Conservation (phyloP, 2,797 vertebrate species). For the Anableps anableps region DNA sequence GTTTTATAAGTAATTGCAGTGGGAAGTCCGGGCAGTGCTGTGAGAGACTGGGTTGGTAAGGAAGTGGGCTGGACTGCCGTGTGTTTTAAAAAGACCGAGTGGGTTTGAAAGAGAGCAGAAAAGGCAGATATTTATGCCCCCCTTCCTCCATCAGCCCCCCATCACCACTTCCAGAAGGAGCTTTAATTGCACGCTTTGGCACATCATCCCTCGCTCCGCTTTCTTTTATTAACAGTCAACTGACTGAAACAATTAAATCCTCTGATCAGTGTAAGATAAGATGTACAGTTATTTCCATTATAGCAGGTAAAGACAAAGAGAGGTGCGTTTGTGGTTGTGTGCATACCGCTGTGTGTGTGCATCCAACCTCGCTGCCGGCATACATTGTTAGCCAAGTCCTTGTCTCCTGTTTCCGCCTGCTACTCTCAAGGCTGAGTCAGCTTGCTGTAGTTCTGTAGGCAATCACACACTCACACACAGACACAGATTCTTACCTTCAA, state of each 20-base stretch:
- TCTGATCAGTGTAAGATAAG: constrained; percentile 73
- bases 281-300: constrained; percentile 70
- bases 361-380: constrained; percentile 62
- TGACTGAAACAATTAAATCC: constrained; percentile 72
- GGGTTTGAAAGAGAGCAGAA: constrained; percentile 64
- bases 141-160: neutral
- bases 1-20: constrained; percentile 90
- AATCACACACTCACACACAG: constrained; percentile 10
- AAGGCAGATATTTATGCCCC: constrained; percentile 80
- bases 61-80: constrained; percentile 83
- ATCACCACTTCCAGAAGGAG: constrained; percentile 25
- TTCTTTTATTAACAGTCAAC: constrained; percentile 55
- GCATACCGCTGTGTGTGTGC: constrained; percentile 6
- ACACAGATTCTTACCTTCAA: constrained; percentile 7
- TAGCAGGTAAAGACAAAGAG: constrained; percentile 54
- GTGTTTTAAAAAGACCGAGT: constrained; percentile 80
- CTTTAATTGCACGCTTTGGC: constrained; percentile 66
- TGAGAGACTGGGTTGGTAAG: constrained; percentile 83
- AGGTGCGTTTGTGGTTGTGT: constrained; percentile 13
- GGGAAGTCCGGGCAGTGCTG: constrained; percentile 83
- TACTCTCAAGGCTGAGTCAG: constrained; percentile 69
- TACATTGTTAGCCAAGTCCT: constrained; percentile 63
- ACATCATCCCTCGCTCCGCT: constrained; percentile 39
- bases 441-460: constrained; percentile 48
- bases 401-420: constrained; percentile 74